A percentile compares a stretch with the other conserved stretches of the same genome.
phyloP scores from a whole-genome alignment of 1,140 invertebrate genomes.

The Steinernema khuongi region DNA sequence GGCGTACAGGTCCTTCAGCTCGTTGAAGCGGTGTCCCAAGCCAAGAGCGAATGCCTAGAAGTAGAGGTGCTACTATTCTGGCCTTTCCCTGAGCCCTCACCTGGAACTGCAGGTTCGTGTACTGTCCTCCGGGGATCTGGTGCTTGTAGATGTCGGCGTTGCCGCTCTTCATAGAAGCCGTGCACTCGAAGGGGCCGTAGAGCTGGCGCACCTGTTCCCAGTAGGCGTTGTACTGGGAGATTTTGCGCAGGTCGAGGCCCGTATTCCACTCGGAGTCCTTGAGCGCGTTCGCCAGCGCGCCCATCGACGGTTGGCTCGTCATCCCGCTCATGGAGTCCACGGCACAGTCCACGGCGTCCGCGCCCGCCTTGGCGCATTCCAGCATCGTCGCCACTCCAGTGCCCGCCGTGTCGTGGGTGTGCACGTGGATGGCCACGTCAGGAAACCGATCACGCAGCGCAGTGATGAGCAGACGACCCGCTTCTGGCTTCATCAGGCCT shows the following conservation, averaged over 20 bases:
- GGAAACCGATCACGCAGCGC: conserved; percentile 85
- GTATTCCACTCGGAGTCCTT: conserved; percentile 67
- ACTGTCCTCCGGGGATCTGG: conserved; percentile 97
- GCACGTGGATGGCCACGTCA: conserved; percentile 90
- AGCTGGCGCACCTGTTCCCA: conserved; percentile 95
- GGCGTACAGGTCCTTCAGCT: conserved; percentile 83
- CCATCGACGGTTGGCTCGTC: conserved; percentile 96
- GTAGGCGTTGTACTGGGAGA: conserved; percentile 91
- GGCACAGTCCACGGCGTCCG: conserved; percentile 94
- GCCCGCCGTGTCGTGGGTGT: conserved; percentile 89
- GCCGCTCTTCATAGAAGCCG: conserved; percentile 94
- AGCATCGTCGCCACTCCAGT: conserved; percentile 74
- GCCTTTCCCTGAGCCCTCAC: no score
- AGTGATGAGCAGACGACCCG: conserved; percentile 78
- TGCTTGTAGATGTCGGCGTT: conserved; percentile 96
- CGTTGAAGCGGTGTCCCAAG: conserved; percentile 90
- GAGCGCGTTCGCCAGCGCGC: conserved; percentile 82
- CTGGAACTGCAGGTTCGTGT: conserved; percentile 97
- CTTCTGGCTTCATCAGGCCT: conserved; percentile 85
- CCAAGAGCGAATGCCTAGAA: conserved; percentile 92
- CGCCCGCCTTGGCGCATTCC: conserved; percentile 83
- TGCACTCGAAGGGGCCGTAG: conserved; percentile 96
- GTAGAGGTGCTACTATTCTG: no score
- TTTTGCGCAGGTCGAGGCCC: conserved; percentile 71
- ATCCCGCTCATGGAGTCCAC: conserved; percentile 98